Evolutionary conservation across 1,140 invertebrate species (phyloP), one percentile per base, ranked within the genome.

Genomic region (Psix sp.): DNA sequence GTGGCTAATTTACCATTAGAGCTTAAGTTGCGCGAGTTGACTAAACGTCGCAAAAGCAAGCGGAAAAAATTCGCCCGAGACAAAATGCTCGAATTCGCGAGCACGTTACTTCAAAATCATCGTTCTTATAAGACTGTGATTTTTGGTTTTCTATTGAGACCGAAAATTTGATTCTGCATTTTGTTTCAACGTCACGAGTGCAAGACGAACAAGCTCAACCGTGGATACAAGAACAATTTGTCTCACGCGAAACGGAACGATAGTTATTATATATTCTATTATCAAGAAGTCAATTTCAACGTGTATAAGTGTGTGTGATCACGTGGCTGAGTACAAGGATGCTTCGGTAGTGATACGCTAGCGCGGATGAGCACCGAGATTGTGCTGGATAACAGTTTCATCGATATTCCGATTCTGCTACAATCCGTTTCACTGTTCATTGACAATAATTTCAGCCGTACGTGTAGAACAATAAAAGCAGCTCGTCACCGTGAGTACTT

Each of bases 271-370:
- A 52, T 49, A 36, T 62, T 62, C 9, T 54, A 54, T 60, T 60
- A 74, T 67, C 62, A 74, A 62, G 18, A 73, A 52, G 70, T 66
- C 70, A 66, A 74, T 67, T 67, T 57, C 7, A 29, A 67, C 24
- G 9, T 36, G 21, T 65, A 21, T 29, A 48, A 35, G 24, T 49
- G 35, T 48, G 54, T 49, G 4, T 45, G 42, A 46, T 16, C 40
- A 20, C 18, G 43, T 10, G 51, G 38, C 14, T 40, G 45, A 45
- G 20, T 52, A 46, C 18, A 51, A 17, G 15, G 39, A 33, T 65
- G 40, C 20, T 15, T 43, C 56, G 13, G 5, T 49, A 70, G 36
- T 15, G 14, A 26, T 63, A 15, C 29, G 39, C 14, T 18, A 59
- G 29, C 43, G 15, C 48, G 26, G 3, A 33, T 26, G 10, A 40